These are phyloP conservation scores for Hylaeus volcanicus DNA, from an alignment of 1,140 invertebrate genomes.

Conservation along the genomic window DNA sequence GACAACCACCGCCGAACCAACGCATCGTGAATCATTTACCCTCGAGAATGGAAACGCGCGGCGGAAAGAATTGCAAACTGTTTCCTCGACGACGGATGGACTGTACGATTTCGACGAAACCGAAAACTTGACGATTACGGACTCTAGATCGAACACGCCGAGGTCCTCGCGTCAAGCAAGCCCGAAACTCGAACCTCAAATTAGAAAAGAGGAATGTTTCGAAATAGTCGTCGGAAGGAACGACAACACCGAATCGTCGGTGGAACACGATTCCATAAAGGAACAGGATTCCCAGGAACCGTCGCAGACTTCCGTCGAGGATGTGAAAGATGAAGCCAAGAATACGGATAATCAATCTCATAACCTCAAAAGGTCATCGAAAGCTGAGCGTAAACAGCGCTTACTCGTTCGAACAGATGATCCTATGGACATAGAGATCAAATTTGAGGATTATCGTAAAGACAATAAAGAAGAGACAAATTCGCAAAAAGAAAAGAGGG, in stretches of 20 bases:
- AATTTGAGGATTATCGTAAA: constrained; percentile 74
- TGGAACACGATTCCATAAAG: constrained; percentile 6
- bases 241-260: constrained; percentile 29
- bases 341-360: constrained; percentile 55
- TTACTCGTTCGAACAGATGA: constrained; percentile 75
- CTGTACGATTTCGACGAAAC: constrained; percentile 74
- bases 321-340: constrained; percentile 61
- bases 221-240: constrained; percentile 65
- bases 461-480: constrained; percentile 63
- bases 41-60: constrained; percentile 61
- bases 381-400: constrained; percentile 76
- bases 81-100: constrained; percentile 51
- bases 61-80: constrained; percentile 44
- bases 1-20: constrained; percentile 70
- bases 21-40: constrained; percentile 50
- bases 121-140: constrained; percentile 65
- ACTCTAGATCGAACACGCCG: constrained; percentile 66
- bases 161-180: constrained; percentile 64
- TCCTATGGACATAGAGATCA: constrained; percentile 74
- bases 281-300: constrained; percentile 1
- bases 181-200: constrained; percentile 53
- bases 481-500: constrained; percentile 68
- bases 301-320: constrained; percentile 2
- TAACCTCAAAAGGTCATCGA: constrained; percentile 73
- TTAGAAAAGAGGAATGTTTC: constrained; percentile 69